Evolutionary conservation across 2,113 vertebrate genomes (phyloP).

Genomic region (Triplophysa rosa): DNA sequence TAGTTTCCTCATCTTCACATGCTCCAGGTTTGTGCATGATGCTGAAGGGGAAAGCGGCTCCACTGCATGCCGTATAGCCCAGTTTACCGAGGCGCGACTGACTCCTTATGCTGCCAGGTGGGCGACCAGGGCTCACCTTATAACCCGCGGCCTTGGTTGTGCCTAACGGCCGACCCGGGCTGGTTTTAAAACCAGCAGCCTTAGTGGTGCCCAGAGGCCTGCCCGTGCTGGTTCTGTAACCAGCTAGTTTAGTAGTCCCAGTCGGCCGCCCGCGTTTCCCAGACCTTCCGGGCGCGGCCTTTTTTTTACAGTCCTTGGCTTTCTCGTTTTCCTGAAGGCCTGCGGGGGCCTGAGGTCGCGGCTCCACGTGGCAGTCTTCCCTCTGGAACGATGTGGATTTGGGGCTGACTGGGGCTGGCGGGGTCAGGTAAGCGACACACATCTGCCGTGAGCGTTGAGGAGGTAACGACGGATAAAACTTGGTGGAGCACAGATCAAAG

Average conservation of each 20-base stretch:
- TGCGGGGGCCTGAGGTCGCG: constrained; percentile 75
- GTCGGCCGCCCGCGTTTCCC: constrained; percentile 91
- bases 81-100: constrained; percentile 94
- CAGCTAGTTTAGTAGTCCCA: constrained; percentile 95
- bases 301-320: constrained; percentile 90
- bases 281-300: constrained; percentile 87
- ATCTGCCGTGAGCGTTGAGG: constrained; percentile 76
- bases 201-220: constrained; percentile 95
- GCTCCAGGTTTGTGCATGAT: constrained; percentile 85
- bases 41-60: constrained; percentile 89
- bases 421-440: constrained; percentile 68
- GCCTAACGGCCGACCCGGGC: constrained; percentile 93
- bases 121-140: constrained; percentile 96
- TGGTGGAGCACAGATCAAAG: constrained; percentile 90
- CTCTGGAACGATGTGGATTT: constrained; percentile 89
- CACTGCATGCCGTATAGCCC: constrained; percentile 84
- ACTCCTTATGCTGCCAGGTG: constrained; percentile 97
- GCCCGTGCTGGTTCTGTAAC: constrained; percentile 97
- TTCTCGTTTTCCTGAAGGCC: constrained; percentile 73
- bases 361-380: constrained; percentile 75
- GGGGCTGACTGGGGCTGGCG: constrained; percentile 77
- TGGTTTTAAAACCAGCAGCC: constrained; percentile 98
- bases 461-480: constrained; percentile 84
- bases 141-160: constrained; percentile 97
- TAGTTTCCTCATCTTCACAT: constrained; percentile 84